Evolutionary conservation across 2,888 invertebrate genomes (phyloP).

Genomic region (Trachelus troglodyta): DNA sequence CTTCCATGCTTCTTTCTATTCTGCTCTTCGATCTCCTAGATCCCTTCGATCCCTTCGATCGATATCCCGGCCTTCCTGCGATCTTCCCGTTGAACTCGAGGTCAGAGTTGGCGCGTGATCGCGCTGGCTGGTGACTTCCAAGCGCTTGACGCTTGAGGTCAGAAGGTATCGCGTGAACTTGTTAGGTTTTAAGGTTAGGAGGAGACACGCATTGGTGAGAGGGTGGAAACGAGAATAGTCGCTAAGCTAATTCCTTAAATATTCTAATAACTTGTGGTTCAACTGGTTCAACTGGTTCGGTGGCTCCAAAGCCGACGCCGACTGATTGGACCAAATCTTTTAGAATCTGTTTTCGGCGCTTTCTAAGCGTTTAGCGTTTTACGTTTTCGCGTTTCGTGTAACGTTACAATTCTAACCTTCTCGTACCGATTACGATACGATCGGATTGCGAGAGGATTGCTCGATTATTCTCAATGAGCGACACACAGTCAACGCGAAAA

Average conservation of each 20-base stretch:
- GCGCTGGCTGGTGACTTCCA: no score
- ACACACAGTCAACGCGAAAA: conserved; percentile 16
- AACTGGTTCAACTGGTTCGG: neutral
- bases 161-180: no score
- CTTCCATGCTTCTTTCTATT: neutral
- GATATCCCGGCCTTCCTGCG: neutral
- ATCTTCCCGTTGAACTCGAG: neutral
- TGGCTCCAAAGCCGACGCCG: neutral
- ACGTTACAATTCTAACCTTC: neutral
- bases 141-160: no score
- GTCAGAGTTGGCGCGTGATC: no score
- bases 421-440: neutral
- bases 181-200: no score
- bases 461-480: neutral
- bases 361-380: neutral
- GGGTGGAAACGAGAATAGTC: no score
- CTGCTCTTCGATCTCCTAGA: neutral
- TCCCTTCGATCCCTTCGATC: neutral
- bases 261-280: neutral
- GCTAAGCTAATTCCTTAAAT: no score
- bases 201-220: no score
- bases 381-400: neutral
- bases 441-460: neutral
- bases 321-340: conserved; percentile 28
- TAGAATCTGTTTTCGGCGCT: conserved; percentile 31